These are phyloP conservation scores for Lobophora halterata DNA, from an alignment of 2,888 invertebrate genomes.

Conservation along the genomic window DNA sequence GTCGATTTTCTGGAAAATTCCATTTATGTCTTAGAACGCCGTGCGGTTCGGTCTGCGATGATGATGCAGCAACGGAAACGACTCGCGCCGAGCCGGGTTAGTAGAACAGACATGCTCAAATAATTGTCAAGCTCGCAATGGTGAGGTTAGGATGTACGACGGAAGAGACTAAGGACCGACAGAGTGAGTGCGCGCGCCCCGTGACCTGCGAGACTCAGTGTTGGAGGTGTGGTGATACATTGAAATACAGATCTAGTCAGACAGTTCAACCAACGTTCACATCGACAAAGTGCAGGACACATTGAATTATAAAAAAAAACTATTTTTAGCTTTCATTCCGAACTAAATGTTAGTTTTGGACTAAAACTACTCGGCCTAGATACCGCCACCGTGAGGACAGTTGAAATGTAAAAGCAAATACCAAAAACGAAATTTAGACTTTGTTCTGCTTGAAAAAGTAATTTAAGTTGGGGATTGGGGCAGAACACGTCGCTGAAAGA, in stretches of 20 bases:
- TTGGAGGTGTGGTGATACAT: constrained; percentile 76
- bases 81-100: constrained; percentile 76
- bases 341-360: constrained; percentile 62
- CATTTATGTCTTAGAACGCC: constrained; percentile 77
- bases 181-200: constrained; percentile 59
- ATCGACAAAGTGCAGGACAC: constrained; percentile 69
- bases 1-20: constrained; percentile 81
- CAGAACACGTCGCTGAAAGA: constrained; percentile 66
- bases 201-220: constrained; percentile 53
- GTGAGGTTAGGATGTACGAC: constrained; percentile 73
- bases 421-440: constrained; percentile 82
- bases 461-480: constrained; percentile 55
- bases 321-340: constrained; percentile 72
- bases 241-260: constrained; percentile 76
- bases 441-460: constrained; percentile 72
- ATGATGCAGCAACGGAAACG: constrained; percentile 76
- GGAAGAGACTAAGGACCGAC: constrained; percentile 69
- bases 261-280: constrained; percentile 72
- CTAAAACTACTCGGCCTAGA: constrained; percentile 75
- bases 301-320: constrained; percentile 58
- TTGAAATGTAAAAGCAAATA: constrained; percentile 71
- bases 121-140: constrained; percentile 78
- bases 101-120: constrained; percentile 78
- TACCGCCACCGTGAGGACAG: constrained; percentile 76
- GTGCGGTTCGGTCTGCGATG: constrained; percentile 58